phyloP scores from a whole-genome alignment of 2,797 vertebrate species.

The Phrynocephalus forsythii region DNA sequence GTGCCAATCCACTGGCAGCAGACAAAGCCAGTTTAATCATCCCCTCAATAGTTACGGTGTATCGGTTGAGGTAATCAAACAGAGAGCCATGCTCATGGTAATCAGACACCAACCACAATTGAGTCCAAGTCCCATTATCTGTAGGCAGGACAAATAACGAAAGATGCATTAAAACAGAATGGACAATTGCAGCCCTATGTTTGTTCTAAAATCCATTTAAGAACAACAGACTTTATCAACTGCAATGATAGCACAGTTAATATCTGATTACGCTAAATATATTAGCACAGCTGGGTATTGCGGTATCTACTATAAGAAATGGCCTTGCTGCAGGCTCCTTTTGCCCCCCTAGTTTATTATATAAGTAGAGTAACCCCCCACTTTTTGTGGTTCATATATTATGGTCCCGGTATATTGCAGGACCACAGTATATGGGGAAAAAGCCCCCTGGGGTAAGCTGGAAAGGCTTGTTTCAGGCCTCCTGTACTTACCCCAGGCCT shows the following conservation, averaged over 20 bases:
- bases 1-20: conserved; percentile 94
- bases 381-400: no score
- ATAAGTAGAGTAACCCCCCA: no score
- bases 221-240: not conserved
- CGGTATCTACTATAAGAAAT: not conserved
- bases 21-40: conserved; percentile 97
- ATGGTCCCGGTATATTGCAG: no score
- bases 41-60: conserved; percentile 96
- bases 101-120: conserved; percentile 97
- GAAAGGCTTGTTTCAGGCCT: no score
- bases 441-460: no score
- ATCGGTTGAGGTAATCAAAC: conserved; percentile 96
- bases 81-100: conserved; percentile 97
- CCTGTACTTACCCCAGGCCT: no score
- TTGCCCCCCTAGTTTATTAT: not conserved
- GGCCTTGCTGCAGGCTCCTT: not conserved
- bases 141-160: conserved; percentile 44
- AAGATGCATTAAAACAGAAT: not conserved
- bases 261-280: not conserved
- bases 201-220: not conserved
- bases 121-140: conserved; percentile 99
- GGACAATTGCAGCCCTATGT: not conserved
- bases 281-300: not conserved
- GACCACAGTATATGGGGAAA: no score
- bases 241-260: not conserved